Conservation (phyloP, 2,888 invertebrate genomes). For the Cephus pulcher region DNA sequence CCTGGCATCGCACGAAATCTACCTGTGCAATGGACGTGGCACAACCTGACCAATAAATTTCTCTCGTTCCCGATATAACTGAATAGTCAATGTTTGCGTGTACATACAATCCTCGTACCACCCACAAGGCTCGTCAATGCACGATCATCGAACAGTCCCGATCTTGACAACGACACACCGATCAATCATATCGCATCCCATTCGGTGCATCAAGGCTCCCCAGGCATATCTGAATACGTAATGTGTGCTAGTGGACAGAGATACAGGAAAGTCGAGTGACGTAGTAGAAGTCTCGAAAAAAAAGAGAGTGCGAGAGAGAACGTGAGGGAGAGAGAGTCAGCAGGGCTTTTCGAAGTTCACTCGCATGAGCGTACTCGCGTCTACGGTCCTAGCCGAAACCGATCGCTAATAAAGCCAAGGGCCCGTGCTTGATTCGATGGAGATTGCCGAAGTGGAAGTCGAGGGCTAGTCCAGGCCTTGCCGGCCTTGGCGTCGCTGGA, state of each 20-base stretch:
- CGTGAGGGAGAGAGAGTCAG: slow-evolving; percentile 19
- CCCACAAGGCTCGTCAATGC: not conserved
- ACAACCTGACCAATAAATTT: not conserved
- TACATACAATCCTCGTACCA: not conserved
- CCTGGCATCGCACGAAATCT: not conserved
- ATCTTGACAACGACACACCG: too few species aligned
- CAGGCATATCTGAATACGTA: not conserved
- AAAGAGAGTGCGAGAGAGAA: slow-evolving; percentile 16
- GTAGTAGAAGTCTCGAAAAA: not conserved
- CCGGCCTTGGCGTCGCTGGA: not conserved
- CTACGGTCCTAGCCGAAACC: not conserved
- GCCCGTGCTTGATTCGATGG: not conserved
- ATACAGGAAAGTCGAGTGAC: slow-evolving; percentile 6
- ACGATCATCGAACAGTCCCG: not conserved
- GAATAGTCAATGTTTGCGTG: not conserved
- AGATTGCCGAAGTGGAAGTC: not conserved
- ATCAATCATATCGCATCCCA: not conserved
- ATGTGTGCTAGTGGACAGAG: slow-evolving; percentile 9
- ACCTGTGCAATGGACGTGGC: not conserved
- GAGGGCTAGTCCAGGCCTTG: not conserved
- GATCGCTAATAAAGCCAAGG: not conserved
- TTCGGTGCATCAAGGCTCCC: not conserved
- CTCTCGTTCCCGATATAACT: too few species aligned
- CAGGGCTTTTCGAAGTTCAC: not conserved
- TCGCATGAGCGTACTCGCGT: slow-evolving; percentile 6